These are phyloP conservation scores for Platycnemis pennipes DNA, from an alignment of 2,888 invertebrate species.

Conservation along the genomic window DNA sequence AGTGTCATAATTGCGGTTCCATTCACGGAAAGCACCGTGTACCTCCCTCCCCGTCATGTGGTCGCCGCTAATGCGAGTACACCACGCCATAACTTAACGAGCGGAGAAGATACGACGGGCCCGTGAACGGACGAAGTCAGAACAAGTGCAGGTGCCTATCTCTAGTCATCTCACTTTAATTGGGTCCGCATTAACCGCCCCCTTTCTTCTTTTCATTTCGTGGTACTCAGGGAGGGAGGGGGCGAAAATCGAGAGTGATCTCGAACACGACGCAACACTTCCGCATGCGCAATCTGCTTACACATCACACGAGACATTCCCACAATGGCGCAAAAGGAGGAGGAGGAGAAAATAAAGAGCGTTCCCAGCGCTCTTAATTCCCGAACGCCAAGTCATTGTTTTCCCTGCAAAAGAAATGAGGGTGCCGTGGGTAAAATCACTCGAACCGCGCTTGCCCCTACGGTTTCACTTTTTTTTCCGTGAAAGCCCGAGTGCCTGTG, in stretches of 20 bases:
- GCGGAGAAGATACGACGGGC: background rate
- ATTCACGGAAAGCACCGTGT: background rate
- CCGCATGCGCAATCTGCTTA: slow-evolving; percentile 54
- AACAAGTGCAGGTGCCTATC: background rate
- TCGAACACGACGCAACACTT: slow-evolving; percentile 8
- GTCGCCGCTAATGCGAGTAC: background rate
- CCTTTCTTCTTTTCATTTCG: background rate
- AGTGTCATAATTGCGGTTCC: background rate
- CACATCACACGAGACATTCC: background rate
- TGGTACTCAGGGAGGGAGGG: background rate
- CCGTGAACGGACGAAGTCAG: background rate
- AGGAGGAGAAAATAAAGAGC: too few relatives aligned
- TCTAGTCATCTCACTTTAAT: background rate
- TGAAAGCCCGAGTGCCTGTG: background rate
- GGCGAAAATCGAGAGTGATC: background rate
- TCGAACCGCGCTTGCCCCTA: slow-evolving; percentile 29
- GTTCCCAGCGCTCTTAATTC: background rate
- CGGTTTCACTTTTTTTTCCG: slow-evolving; percentile 21
- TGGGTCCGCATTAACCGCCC: background rate
- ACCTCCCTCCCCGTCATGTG: background rate
- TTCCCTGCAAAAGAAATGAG: background rate
- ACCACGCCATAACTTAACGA: background rate
- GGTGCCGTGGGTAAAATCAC: slow-evolving; percentile 38
- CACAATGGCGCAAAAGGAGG: slow-evolving; percentile 21
- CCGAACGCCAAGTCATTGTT: slow-evolving; percentile 1